phyloP scores from a whole-genome alignment of 2,888 invertebrate genomes.

The Phania funesta region DNA sequence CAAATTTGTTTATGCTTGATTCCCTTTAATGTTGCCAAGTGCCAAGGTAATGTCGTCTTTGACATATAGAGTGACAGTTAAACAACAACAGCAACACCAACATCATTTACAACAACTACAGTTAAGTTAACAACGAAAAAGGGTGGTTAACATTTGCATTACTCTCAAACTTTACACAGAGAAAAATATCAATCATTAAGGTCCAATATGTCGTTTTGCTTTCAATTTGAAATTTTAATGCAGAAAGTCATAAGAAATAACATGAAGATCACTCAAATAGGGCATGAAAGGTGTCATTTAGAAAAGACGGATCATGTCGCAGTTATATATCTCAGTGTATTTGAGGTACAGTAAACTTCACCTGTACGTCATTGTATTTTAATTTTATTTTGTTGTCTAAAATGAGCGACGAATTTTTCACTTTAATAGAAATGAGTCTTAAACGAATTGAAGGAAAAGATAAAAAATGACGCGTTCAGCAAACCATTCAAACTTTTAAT shows the following conservation, averaged over 20 bases:
- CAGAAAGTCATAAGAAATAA: not conserved
- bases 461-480: too few species aligned
- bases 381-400: not conserved
- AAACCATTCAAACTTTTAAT: too few species aligned
- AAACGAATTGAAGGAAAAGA: slow-evolving; percentile 13
- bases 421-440: slow-evolving; percentile 5
- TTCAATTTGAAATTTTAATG: not conserved
- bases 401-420: slow-evolving; percentile 21
- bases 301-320: too few species aligned
- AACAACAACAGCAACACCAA: slow-evolving; percentile 42
- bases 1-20: slow-evolving; percentile 55
- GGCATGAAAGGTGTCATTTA: too few species aligned
- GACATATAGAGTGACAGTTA: slow-evolving; percentile 62
- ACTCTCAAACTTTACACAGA: slow-evolving; percentile 23
- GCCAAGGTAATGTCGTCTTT: slow-evolving; percentile 64
- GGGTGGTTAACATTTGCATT: slow-evolving; percentile 28
- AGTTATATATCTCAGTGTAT: slow-evolving; percentile 44
- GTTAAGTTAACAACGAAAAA: slow-evolving; percentile 36
- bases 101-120: slow-evolving; percentile 33
- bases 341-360: slow-evolving; percentile 9
- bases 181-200: slow-evolving; percentile 13
- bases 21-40: slow-evolving; percentile 64
- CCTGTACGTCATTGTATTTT: slow-evolving; percentile 35
- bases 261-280: too few species aligned
- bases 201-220: not conserved